These are phyloP conservation scores for Brachyptera putata DNA, from an alignment of 2,888 invertebrate species.

Conservation along the genomic window DNA sequence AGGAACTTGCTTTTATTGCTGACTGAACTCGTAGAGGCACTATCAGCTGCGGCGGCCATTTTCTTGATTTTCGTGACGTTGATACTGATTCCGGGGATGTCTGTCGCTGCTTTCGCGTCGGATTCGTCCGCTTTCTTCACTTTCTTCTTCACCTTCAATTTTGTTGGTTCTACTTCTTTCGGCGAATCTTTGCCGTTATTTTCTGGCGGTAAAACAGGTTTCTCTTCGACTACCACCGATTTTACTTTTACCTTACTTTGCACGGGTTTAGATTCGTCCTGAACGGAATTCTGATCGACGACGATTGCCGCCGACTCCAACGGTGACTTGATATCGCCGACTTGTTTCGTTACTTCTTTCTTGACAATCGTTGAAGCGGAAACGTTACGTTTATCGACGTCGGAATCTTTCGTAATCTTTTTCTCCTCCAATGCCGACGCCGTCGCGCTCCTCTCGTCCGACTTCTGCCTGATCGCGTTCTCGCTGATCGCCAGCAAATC, in stretches of 20 bases:
- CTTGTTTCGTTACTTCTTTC: background rate
- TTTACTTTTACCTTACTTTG: background rate
- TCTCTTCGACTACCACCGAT: background rate
- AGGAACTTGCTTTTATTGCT: constrained; percentile 54
- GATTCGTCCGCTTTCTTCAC: background rate
- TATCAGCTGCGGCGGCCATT: background rate
- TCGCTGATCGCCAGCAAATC: background rate
- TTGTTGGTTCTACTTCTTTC: too few species aligned
- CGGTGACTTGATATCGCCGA: background rate
- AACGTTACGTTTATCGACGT: background rate
- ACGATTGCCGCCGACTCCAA: background rate
- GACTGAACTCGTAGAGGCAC: too few species aligned
- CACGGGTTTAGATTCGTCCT: background rate
- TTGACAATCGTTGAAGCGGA: background rate
- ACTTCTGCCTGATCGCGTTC: background rate
- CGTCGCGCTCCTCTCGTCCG: background rate
- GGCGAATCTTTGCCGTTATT: too few species aligned
- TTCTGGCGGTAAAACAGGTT: too few species aligned
- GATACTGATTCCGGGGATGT: background rate
- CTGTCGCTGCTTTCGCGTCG: background rate
- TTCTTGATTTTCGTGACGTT: background rate
- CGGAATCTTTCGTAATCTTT: background rate
- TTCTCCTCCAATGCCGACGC: background rate
- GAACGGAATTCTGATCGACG: background rate
- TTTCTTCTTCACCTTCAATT: constrained; percentile 13